These are phyloP conservation scores for Nilaparvata lugens DNA, from an alignment of 1,140 invertebrate species.

Conservation along the genomic window DNA sequence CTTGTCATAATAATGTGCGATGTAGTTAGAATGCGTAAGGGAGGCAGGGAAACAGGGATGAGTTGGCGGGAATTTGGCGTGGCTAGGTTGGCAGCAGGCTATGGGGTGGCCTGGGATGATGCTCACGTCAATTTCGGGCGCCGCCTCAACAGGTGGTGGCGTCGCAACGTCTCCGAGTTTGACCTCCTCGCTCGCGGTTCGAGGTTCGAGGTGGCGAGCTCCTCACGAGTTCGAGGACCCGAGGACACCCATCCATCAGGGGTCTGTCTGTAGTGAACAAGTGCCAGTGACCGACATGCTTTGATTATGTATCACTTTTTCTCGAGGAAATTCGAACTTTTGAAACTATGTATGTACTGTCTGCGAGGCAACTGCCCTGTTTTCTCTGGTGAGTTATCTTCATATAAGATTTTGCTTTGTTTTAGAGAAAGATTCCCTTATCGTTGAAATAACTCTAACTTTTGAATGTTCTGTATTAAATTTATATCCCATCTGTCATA, in stretches of 20 bases:
- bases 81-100: not conserved
- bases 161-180: not conserved
- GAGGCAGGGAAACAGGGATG: not conserved
- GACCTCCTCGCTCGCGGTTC: not conserved
- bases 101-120: constrained; percentile 3
- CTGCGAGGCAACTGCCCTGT: not conserved
- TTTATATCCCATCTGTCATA: too few relatives aligned
- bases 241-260: too few relatives aligned
- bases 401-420: too few relatives aligned
- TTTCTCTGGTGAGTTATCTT: not conserved
- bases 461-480: too few relatives aligned
- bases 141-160: constrained; percentile 3
- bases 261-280: too few relatives aligned
- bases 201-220: too few relatives aligned
- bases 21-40: too few relatives aligned
- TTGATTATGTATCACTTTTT: not conserved
- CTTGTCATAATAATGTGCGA: too few relatives aligned
- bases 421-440: too few relatives aligned
- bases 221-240: too few relatives aligned
- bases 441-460: too few relatives aligned
- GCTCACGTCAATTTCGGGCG: constrained; percentile 5
- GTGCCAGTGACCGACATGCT: too few relatives aligned
- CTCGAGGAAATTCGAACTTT: not conserved
- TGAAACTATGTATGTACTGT: not conserved
- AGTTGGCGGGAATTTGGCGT: not conserved